Evolutionary conservation across 1,140 invertebrate species (phyloP).

Genomic region (Drosophila pachea): DNA sequence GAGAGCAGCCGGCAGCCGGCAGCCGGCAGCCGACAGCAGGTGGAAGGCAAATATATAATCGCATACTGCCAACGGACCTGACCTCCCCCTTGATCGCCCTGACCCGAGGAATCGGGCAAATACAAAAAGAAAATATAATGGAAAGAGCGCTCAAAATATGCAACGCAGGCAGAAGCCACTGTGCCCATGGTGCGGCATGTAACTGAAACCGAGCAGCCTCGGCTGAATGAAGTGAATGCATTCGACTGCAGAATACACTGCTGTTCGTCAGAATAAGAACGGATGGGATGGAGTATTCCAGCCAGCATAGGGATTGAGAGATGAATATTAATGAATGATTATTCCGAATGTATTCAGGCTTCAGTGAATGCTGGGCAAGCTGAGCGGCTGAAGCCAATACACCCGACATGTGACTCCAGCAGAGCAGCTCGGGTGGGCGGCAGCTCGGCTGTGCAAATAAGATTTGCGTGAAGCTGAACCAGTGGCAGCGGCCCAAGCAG

Average conservation of each 20-base stretch:
- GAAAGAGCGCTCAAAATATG: slow-evolving; percentile 52
- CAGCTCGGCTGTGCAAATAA: slow-evolving; percentile 52
- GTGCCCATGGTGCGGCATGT: slow-evolving; percentile 43
- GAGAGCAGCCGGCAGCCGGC: slow-evolving; percentile 9
- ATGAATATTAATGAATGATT: background rate
- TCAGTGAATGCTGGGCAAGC: too few species aligned
- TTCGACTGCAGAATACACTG: background rate
- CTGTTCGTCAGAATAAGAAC: background rate
- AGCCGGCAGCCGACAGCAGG: slow-evolving; percentile 8
- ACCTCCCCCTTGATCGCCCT: slow-evolving; percentile 11
- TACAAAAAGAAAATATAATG: slow-evolving; percentile 38
- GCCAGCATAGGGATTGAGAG: background rate
- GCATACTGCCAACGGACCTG: slow-evolving; percentile 21
- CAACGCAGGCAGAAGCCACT: slow-evolving; percentile 39
- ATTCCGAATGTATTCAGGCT: too few species aligned
- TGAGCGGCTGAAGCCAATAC: background rate
- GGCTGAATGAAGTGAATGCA: background rate
- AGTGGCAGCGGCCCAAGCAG: slow-evolving; percentile 27
- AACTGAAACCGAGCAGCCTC: slow-evolving; percentile 21
- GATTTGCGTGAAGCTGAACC: slow-evolving; percentile 46
- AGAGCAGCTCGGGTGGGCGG: background rate
- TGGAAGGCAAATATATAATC: slow-evolving; percentile 37
- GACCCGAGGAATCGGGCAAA: slow-evolving; percentile 55
- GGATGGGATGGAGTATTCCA: too few species aligned
- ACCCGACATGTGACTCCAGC: background rate